phyloP scores from a whole-genome alignment of 2,113 vertebrate genomes.

The Pygoscelis adeliae region DNA sequence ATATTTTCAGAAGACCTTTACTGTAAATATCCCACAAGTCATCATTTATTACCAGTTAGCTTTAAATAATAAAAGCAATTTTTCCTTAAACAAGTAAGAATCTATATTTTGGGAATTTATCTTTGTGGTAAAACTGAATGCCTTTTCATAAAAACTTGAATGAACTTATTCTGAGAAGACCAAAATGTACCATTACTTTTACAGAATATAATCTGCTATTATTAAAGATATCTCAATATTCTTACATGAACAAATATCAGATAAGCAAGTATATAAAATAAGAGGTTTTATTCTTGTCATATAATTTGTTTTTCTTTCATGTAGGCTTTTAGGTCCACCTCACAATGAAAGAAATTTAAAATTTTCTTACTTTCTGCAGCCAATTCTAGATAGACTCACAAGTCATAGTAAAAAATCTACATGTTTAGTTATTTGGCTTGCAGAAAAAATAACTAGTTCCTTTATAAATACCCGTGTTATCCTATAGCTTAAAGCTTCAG shows the following conservation, averaged over 20 bases:
- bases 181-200: background rate
- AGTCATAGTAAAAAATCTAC: background rate
- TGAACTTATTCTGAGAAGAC: background rate
- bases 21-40: background rate
- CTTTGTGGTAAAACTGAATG: background rate
- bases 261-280: background rate
- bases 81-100: background rate
- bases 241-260: background rate
- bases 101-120: background rate
- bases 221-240: background rate
- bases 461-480: background rate
- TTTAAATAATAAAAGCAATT: background rate
- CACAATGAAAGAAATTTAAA: background rate
- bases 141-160: background rate
- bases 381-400: background rate
- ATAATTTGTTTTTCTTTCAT: background rate
- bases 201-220: background rate
- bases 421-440: background rate
- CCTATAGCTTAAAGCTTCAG: background rate
- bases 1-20: background rate
- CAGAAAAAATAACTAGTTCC: background rate
- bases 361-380: background rate
- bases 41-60: background rate
- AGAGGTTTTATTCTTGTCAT: background rate
- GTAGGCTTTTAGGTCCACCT: background rate